Conservation (phyloP, 2,888 invertebrate genomes). For the Cryptus viduatorius region DNA sequence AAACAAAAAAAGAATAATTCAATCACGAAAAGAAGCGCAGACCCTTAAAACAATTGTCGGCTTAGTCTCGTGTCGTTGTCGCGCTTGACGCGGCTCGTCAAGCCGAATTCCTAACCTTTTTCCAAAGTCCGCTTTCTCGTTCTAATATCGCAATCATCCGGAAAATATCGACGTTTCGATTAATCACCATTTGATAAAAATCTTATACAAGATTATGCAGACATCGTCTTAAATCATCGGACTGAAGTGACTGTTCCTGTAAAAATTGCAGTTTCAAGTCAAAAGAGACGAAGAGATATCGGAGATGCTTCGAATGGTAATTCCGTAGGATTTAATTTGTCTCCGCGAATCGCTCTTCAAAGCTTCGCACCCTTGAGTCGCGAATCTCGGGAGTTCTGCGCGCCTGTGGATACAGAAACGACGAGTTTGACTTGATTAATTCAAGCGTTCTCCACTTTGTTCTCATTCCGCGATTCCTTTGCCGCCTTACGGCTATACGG, state of each 20-base stretch:
- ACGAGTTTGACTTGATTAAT: constrained; percentile 59
- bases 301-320: constrained; percentile 1
- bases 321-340: constrained; percentile 29
- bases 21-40: background rate
- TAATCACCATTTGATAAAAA: background rate
- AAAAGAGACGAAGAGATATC: background rate
- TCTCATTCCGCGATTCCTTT: constrained; percentile 30
- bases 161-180: too few relatives aligned
- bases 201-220: background rate
- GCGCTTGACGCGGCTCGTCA: too few relatives aligned
- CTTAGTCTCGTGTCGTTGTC: too few relatives aligned
- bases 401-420: constrained; percentile 14
- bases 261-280: background rate
- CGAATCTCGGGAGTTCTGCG: background rate
- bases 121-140: too few relatives aligned
- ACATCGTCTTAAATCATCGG: background rate
- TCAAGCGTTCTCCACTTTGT: constrained; percentile 53
- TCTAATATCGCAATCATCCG: too few relatives aligned
- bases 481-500: constrained; percentile 45
- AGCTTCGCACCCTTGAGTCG: background rate
- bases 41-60: too few relatives aligned
- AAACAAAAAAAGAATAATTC: background rate
- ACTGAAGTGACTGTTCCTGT: background rate
- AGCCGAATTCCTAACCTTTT: too few relatives aligned
- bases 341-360: constrained; percentile 7